These are phyloP conservation scores for Gobionotothen gibberifrons DNA, from an alignment of 2,797 vertebrate species.

Conservation along the genomic window DNA sequence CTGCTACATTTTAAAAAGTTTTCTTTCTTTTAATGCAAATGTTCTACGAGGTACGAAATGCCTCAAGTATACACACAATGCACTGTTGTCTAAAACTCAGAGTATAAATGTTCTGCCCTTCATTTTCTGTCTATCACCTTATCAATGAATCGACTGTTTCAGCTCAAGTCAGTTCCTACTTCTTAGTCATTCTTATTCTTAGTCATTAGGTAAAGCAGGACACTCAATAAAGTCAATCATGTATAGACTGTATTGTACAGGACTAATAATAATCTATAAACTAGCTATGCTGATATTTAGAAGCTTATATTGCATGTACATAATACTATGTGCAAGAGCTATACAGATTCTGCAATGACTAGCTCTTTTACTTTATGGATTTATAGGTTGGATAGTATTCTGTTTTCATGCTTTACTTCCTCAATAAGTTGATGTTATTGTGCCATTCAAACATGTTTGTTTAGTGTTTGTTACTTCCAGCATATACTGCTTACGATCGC, in stretches of 20 bases:
- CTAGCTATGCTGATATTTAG: neutral
- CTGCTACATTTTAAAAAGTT: too few relatives aligned
- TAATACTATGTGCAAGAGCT: neutral
- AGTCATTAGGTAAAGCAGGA: neutral
- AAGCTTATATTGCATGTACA: neutral
- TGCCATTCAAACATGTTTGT: slow-evolving; percentile 28
- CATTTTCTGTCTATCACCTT: too few relatives aligned
- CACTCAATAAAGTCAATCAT: neutral
- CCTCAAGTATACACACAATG: too few relatives aligned
- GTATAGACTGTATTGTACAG: neutral
- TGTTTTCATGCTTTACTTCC: neutral
- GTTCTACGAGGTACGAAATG: too few relatives aligned
- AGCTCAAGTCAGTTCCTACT: neutral
- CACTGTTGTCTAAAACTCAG: too few relatives aligned
- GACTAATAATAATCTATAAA: neutral
- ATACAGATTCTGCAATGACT: neutral
- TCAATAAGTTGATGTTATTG: slow-evolving; percentile 19
- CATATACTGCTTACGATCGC: slow-evolving; percentile 35
- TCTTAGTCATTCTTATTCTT: too few relatives aligned
- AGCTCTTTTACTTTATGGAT: neutral
- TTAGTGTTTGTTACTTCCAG: slow-evolving; percentile 12
- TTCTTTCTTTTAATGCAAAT: too few relatives aligned
- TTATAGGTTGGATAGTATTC: neutral
- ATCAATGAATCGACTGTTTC: neutral
- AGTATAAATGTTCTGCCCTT: too few relatives aligned